Base-by-base conservation (phyloP, 2,888 invertebrate genomes). In the Loripinus fragilis region DNA sequence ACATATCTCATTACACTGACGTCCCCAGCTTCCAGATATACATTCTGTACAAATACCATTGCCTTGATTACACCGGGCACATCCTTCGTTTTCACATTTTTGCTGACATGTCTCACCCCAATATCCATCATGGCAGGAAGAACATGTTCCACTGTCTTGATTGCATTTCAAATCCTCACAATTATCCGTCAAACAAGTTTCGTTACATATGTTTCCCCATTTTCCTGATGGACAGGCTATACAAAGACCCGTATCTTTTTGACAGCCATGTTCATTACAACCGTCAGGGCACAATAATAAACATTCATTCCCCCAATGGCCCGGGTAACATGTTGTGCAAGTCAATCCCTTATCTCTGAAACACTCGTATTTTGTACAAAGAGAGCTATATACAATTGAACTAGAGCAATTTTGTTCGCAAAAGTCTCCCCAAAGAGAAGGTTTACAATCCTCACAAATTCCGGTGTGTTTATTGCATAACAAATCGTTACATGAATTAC, bases 1-100 rank as follows among this genome's bases (percentile, higher is more conserved):
- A 66, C 82, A 82, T n/a, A 70, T 42, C 1, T 42, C 25, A 30
- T 82, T 55, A 52, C 82, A 82, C 12, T 55, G 30, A n/a, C 28
- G 15, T 17, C 79, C 79, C 72, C 74, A 77, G 1, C 12, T 12
- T 33, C 69, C 55, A 3, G 23, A 48, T 28, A 2, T 25, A 67
- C 82, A 82, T n/a, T 50, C 38, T 17, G 33, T 64, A 66, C 82
- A 82, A 2, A 30, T 8, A 2, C 75, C 75, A 15, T 48, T 69
- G 17, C n/a, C 10, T 42, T 28, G 50, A 23, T 77, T 66, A 69
- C 83, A 83, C 20, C 65, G 64, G 23, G 38, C 64, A 17, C 60
- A 60, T 8, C 1, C n/a, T 10, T 60, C 60, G 17, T 60, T 60
- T 20, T 30, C n/a, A 33, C 60, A 60, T 1, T 12, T 10, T 17